These are phyloP conservation scores for Eclectus roratus DNA, from an alignment of 2,113 vertebrate genomes.

Conservation along the genomic window DNA sequence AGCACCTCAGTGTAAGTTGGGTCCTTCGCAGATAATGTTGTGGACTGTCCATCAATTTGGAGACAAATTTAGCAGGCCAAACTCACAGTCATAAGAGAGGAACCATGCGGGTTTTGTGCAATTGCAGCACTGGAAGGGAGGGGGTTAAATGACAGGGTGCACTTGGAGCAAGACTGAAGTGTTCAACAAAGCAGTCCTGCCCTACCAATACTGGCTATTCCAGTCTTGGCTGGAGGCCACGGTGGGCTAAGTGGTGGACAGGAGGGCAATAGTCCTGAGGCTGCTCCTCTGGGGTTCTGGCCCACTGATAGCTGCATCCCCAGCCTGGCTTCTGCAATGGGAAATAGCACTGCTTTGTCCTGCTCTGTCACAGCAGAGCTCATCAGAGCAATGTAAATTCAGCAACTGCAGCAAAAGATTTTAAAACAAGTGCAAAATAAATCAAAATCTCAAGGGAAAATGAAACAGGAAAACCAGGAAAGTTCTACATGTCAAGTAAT, in stretches of 20 bases:
- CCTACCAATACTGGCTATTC: not conserved
- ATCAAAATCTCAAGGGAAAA: not conserved
- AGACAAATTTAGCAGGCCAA: not conserved
- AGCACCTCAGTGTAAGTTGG: not conserved
- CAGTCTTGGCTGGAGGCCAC: not conserved
- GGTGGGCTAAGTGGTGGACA: not conserved
- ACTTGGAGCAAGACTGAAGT: not conserved
- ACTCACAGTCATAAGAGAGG: fast-evolving
- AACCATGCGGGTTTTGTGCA: not conserved
- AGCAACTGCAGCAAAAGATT: not conserved
- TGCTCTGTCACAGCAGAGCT: not conserved
- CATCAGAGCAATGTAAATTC: not conserved
- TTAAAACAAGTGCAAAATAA: not conserved
- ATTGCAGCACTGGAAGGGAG: not conserved
- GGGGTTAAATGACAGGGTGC: not conserved
- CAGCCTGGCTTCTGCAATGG: not conserved
- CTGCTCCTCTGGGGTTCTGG: not conserved
- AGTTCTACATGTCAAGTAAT: not conserved
- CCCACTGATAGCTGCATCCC: not conserved
- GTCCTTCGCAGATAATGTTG: fast-evolving
- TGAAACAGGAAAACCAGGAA: not conserved
- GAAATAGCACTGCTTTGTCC: not conserved
- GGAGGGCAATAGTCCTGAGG: not conserved
- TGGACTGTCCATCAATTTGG: not conserved
- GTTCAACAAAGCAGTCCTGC: not conserved